A percentile compares a stretch with the other conserved stretches of the same genome.
phyloP scores from a whole-genome alignment of 2,888 invertebrate species.

The Icerya purchasi region DNA sequence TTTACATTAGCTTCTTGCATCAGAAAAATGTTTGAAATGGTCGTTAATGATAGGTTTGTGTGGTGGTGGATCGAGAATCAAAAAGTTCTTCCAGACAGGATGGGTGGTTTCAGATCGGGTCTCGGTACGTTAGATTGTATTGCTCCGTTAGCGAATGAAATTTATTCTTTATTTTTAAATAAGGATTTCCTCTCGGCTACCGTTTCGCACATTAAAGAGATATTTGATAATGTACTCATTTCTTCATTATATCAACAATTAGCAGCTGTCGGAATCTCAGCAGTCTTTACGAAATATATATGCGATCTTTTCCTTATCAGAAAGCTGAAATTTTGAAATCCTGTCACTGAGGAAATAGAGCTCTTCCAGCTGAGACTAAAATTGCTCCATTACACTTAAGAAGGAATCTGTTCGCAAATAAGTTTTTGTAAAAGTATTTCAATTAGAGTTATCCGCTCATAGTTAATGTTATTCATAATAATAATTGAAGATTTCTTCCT shows the following conservation, averaged over 20 bases:
- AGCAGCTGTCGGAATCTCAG: neutral
- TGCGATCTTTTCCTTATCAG: neutral
- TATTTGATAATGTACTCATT: neutral
- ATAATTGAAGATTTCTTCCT: neutral
- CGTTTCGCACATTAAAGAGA: too few species aligned
- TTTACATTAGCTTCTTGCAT: too few species aligned
- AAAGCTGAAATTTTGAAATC: neutral
- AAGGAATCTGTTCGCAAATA: too few species aligned
- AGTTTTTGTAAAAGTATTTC: too few species aligned
- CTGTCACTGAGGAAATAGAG: neutral
- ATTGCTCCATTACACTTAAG: too few species aligned
- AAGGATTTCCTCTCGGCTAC: neutral
- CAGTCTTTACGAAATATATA: neutral
- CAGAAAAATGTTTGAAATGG: too few species aligned
- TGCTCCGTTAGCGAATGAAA: neutral
- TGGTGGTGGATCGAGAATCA: neutral
- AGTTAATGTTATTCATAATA: neutral
- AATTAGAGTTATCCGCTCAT: neutral
- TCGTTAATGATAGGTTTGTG: too few species aligned
- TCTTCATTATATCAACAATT: neutral
- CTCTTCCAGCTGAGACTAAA: too few species aligned
- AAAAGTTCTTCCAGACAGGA: neutral
- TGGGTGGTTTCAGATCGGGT: neutral
- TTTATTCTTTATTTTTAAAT: neutral
- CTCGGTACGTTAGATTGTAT: neutral